Base-by-base conservation (phyloP, 1,140 invertebrate species). In the Piezodorus guildinii region DNA sequence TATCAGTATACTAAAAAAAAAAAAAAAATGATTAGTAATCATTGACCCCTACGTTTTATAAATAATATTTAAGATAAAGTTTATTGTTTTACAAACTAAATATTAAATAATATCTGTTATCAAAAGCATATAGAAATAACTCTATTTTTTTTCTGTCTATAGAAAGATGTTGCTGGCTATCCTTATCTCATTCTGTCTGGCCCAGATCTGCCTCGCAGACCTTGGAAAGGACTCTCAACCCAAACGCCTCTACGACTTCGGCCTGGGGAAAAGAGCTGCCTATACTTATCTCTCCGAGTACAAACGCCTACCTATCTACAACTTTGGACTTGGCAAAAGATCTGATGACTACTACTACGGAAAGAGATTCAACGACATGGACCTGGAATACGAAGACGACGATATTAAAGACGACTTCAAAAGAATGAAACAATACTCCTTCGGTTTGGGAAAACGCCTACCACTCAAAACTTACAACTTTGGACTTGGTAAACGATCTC, bases 261-360 rank as follows among this genome's bases (percentile, higher is more conserved):
- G 75, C 9, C 69, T 79, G 0, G 79, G 79, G 5, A 84, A 83
- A 69, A 71, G 80, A 21, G 78, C 80, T 0, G 78, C 79, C 0
- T 83, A 83, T 71, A 81, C 79, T 65, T 84, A 84, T 67, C 79
- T 82, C 15, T 81, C 82, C 0, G 81, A 84, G 61, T 83, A 81
- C 67, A 85, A 85, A 67, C 75, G 83, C 66, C 73, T 84, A 23
- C 83, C 83, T 0, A 78, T 83, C 1, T 84, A 82, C 69, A 82
- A 83, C 69, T 85, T 85, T 68, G 83, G 83, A 9, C 73, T 84
- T 15, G 83, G 83, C 2, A 84, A 85, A 68, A 75, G 82, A 71
- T 56, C 63, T 5, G n/a, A 43, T 23, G 21, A 30, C n/a, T 49
- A 49, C 16, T 21, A 17, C 6, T 49, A 19, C 16, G 70, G 70